Evolutionary conservation across 2,888 invertebrate genomes (phyloP).

Genomic region (Ganaspis brasiliensis): DNA sequence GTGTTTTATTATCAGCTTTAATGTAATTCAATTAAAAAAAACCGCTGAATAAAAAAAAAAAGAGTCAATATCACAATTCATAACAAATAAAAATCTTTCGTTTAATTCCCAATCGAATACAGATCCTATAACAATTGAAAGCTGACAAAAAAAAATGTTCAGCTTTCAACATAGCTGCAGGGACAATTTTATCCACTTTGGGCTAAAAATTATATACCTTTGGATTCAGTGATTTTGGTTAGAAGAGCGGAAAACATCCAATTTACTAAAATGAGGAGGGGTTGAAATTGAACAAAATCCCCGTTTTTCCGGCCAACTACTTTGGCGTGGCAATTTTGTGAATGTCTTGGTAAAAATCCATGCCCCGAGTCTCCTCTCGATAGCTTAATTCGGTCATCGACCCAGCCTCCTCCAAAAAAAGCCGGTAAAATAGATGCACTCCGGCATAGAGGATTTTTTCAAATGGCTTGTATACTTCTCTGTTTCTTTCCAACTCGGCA

Average conservation of each 20-base stretch:
- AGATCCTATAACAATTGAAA: too few relatives aligned
- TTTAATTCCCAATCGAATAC: too few relatives aligned
- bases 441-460: not conserved
- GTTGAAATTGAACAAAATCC: slow-evolving; percentile 7
- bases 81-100: too few relatives aligned
- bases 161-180: not conserved
- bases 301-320: slow-evolving; percentile 1
- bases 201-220: not conserved
- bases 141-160: too few relatives aligned
- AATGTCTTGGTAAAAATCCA: not conserved
- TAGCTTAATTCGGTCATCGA: slow-evolving; percentile 8
- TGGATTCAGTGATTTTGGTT: not conserved
- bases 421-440: slow-evolving; percentile 2
- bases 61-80: too few relatives aligned
- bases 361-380: not conserved
- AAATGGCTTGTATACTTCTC: not conserved
- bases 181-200: not conserved
- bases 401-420: not conserved
- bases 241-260: slow-evolving; percentile 17
- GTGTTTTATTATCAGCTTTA: too few relatives aligned
- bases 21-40: too few relatives aligned
- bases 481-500: slow-evolving; percentile 19
- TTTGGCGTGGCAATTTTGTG: not conserved
- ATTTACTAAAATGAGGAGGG: slow-evolving; percentile 3
- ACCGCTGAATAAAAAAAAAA: too few relatives aligned